A percentile compares a stretch with the other conserved stretches of the same genome.
These are phyloP conservation scores for Aphrophora alni DNA, from an alignment of 2,888 invertebrate genomes.

Conservation along the genomic window DNA sequence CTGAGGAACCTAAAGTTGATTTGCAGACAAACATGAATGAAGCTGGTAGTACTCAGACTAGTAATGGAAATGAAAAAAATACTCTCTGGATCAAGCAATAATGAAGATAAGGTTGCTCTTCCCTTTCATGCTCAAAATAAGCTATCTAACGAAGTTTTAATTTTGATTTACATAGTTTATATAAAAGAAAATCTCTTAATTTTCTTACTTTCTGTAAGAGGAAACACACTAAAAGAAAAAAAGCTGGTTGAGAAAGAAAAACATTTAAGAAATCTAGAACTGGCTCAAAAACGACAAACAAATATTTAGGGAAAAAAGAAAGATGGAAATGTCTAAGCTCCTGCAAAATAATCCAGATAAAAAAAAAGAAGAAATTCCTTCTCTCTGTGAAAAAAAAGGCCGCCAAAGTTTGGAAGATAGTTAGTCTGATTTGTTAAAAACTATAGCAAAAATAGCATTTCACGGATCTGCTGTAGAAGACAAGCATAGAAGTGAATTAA, in stretches of 20 bases:
- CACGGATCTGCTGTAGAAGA: no score
- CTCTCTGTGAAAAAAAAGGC: no score
- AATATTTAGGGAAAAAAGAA: neutral
- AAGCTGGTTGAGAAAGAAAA: neutral
- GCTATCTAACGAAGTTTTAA: neutral
- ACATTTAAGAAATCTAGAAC: neutral
- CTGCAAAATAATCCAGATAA: no score
- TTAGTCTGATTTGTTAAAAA: no score
- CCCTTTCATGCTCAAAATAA: neutral
- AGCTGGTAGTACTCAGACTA: neutral
- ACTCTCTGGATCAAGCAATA: neutral
- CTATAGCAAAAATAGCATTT: no score
- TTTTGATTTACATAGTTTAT: neutral
- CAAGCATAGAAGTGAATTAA: no score
- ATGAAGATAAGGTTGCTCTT: neutral
- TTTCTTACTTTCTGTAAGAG: slow-evolving; percentile 25
- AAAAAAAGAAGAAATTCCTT: no score
- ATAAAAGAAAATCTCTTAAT: slow-evolving; percentile 43
- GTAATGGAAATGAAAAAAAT: neutral
- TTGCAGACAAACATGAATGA: neutral
- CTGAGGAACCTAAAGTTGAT: neutral
- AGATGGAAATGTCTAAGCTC: neutral
- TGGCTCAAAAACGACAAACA: neutral
- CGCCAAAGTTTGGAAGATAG: no score
- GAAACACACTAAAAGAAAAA: slow-evolving; percentile 2